Conservation (phyloP, 1,140 invertebrate species). For the Zaprionus africanus region DNA sequence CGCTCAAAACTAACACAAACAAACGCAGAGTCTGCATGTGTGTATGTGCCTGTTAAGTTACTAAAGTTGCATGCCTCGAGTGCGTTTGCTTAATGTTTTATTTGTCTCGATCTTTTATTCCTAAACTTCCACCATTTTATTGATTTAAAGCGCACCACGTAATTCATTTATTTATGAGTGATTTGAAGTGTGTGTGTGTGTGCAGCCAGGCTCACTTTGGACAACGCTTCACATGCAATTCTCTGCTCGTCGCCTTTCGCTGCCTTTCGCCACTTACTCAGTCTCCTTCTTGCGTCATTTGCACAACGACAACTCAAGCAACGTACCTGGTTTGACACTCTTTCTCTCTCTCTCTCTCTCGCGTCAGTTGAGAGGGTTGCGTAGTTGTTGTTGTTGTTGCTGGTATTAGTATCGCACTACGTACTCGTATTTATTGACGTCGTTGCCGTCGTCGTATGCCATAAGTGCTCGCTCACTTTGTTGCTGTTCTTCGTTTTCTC, state of each 20-base stretch:
- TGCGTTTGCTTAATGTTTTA: not conserved
- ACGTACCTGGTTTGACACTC: constrained; percentile 70
- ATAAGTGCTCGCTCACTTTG: constrained; percentile 72
- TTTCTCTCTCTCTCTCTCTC: constrained; percentile 19
- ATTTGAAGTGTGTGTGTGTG: not conserved
- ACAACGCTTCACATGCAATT: constrained; percentile 1
- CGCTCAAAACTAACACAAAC: not conserved
- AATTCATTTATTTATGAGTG: constrained; percentile 13
- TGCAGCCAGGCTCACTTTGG: not conserved
- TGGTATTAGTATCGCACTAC: constrained; percentile 57
- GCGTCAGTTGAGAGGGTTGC: constrained; percentile 65
- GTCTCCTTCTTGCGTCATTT: constrained; percentile 27
- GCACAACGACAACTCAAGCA: constrained; percentile 8
- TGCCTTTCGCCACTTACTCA: constrained; percentile 8
- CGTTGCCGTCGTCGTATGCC: constrained; percentile 61
- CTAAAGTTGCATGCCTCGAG: constrained; percentile 12
- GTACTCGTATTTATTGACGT: constrained; percentile 68
- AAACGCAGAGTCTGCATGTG: not conserved
- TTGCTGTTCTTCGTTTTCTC: constrained; percentile 31
- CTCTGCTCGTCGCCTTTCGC: not conserved
- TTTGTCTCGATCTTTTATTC: not conserved
- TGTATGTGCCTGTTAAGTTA: constrained; percentile 6
- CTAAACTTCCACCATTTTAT: not conserved
- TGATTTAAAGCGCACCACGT: constrained; percentile 3
- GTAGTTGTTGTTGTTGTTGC: constrained; percentile 38